Conservation (phyloP, 2,113 vertebrate species). For the Hystrix brachyura region DNA sequence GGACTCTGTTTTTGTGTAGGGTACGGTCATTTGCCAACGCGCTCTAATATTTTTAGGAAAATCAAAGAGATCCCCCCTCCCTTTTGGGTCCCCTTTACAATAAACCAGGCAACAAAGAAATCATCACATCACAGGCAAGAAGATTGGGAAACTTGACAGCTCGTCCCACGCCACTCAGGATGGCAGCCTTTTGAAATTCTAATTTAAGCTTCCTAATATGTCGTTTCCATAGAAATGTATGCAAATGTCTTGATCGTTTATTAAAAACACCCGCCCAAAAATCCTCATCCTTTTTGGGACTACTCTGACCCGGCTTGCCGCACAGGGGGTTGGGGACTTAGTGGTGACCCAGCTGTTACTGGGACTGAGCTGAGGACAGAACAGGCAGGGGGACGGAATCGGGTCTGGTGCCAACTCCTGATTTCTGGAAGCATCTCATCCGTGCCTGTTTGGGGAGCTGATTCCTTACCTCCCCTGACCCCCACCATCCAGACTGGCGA, state of each 20-base stretch:
- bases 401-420: not conserved
- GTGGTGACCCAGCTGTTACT: conserved; percentile 38
- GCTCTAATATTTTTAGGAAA: conserved; percentile 70
- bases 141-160: conserved; percentile 86
- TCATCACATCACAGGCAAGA: conserved; percentile 77
- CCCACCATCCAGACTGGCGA: not conserved
- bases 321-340: conserved; percentile 63
- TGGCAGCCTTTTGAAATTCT: conserved; percentile 89
- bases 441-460: not conserved
- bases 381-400: not conserved
- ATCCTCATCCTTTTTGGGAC: conserved; percentile 3
- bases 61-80: conserved; percentile 64
- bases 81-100: conserved; percentile 62
- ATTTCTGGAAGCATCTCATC: not conserved
- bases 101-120: conserved; percentile 80
- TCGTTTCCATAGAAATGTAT: conserved; percentile 92
- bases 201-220: conserved; percentile 89
- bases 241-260: conserved; percentile 87
- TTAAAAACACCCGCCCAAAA: conserved; percentile 74
- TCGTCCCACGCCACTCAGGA: conserved; percentile 89
- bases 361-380: not conserved
- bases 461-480: rapidly evolving
- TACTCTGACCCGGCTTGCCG: conserved; percentile 77
- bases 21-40: conserved; percentile 54
- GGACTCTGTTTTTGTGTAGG: conserved; percentile 55